phyloP scores from a whole-genome alignment of 2,113 vertebrate species.

The Prunella himalayana region DNA sequence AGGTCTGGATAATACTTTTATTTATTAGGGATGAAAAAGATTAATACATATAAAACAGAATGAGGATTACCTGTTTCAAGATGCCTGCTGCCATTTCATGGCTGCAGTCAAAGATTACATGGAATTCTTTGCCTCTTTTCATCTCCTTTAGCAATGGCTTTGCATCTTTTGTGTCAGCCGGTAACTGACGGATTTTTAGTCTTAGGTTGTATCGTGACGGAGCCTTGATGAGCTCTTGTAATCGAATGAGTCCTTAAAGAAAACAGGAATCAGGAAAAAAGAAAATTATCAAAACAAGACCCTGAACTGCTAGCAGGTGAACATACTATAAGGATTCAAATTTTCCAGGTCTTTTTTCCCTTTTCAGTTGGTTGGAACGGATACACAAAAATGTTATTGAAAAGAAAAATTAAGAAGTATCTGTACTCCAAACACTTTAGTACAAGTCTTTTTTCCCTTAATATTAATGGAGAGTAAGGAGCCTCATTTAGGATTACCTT shows the following conservation, averaged over 20 bases:
- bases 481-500: background rate
- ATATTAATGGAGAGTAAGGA: background rate
- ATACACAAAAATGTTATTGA: background rate
- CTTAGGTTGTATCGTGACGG: conserved; percentile 96
- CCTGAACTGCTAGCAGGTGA: background rate
- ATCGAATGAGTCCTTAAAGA: conserved; percentile 91
- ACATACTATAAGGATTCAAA: background rate
- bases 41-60: background rate
- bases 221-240: conserved; percentile 98
- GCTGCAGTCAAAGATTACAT: conserved; percentile 97
- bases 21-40: background rate
- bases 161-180: conserved; percentile 93
- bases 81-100: conserved; percentile 98
- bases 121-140: conserved; percentile 98
- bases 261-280: conserved; percentile 15
- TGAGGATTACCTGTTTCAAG: conserved; percentile 88
- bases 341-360: background rate
- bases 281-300: conserved; percentile 24
- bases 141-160: conserved; percentile 97
- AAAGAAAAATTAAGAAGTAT: background rate
- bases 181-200: conserved; percentile 95
- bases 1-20: background rate
- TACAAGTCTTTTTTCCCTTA: background rate
- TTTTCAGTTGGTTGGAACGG: background rate
- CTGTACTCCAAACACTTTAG: background rate